These are phyloP conservation scores for Belonocnema kinseyi DNA, from an alignment of 1,140 invertebrate genomes.

Conservation along the genomic window DNA sequence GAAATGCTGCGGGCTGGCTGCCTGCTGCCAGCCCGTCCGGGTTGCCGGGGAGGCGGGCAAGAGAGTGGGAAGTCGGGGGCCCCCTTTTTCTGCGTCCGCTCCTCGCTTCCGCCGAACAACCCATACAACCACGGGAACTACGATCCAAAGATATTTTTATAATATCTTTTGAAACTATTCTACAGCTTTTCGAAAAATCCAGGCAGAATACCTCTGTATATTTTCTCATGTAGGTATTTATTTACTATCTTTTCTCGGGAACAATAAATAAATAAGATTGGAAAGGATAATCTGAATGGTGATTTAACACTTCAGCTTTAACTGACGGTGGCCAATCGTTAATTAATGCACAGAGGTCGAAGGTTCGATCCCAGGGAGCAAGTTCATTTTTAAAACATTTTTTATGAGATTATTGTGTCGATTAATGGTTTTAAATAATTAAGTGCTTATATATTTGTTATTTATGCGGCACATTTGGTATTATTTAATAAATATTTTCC, in stretches of 20 bases:
- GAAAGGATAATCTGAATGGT: conserved; percentile 36
- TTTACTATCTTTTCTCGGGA: conserved; percentile 9
- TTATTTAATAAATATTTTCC: too few relatives aligned
- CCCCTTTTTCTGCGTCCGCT: conserved; percentile 58
- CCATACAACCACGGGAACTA: conserved; percentile 52
- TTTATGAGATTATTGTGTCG: too few relatives aligned
- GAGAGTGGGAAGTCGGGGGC: conserved; percentile 63
- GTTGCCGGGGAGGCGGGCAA: conserved; percentile 62
- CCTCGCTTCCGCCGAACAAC: conserved; percentile 55
- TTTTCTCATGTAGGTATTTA: neutral
- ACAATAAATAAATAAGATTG: conserved; percentile 44
- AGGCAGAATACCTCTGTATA: neutral
- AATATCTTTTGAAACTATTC: neutral
- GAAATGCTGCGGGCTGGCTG: conserved; percentile 62
- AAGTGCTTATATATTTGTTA: too few relatives aligned
- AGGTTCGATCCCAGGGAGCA: conserved; percentile 13
- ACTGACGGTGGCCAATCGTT: neutral
- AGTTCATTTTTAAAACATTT: neutral
- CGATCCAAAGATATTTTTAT: conserved; percentile 39
- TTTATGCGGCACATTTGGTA: too few relatives aligned
- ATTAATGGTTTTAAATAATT: too few relatives aligned
- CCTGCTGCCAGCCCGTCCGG: conserved; percentile 54
- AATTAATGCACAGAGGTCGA: neutral
- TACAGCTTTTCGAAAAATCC: too few relatives aligned
- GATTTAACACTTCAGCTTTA: neutral